Conservation (phyloP, 2,888 invertebrate genomes). For the Diadromus collaris region DNA sequence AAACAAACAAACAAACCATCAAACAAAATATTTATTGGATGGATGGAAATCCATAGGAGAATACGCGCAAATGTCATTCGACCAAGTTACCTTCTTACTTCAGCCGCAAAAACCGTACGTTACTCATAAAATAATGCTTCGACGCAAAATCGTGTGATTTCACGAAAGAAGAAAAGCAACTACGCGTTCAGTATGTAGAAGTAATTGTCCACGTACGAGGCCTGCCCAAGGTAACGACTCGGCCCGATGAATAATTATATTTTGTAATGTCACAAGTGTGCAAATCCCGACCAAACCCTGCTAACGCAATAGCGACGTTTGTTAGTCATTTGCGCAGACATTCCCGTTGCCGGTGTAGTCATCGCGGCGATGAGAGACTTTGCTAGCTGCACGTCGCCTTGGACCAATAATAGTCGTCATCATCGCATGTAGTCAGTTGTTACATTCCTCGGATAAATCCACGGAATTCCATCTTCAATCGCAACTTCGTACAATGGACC, state of each 20-base stretch:
- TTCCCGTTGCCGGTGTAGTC: slow-evolving; percentile 62
- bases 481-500: slow-evolving; percentile 7
- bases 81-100: background rate
- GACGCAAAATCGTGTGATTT: background rate
- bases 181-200: background rate
- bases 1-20: background rate
- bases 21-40: background rate
- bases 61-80: background rate
- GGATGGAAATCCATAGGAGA: background rate
- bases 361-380: slow-evolving; percentile 45
- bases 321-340: slow-evolving; percentile 74
- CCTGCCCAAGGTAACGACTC: slow-evolving; percentile 36
- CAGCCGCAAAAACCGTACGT: background rate
- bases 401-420: slow-evolving; percentile 51
- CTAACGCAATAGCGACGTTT: slow-evolving; percentile 58
- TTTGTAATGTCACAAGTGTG: slow-evolving; percentile 45
- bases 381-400: slow-evolving; percentile 32
- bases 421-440: slow-evolving; percentile 31
- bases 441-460: slow-evolving; percentile 30
- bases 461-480: slow-evolving; percentile 19
- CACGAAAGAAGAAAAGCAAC: slow-evolving; percentile 9
- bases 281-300: slow-evolving; percentile 33
- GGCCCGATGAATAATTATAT: slow-evolving; percentile 51
- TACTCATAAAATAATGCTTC: slow-evolving; percentile 19
- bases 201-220: slow-evolving; percentile 37